These are phyloP conservation scores for Sebastes paucispinis DNA, from an alignment of 2,797 vertebrate genomes.

Conservation along the genomic window DNA sequence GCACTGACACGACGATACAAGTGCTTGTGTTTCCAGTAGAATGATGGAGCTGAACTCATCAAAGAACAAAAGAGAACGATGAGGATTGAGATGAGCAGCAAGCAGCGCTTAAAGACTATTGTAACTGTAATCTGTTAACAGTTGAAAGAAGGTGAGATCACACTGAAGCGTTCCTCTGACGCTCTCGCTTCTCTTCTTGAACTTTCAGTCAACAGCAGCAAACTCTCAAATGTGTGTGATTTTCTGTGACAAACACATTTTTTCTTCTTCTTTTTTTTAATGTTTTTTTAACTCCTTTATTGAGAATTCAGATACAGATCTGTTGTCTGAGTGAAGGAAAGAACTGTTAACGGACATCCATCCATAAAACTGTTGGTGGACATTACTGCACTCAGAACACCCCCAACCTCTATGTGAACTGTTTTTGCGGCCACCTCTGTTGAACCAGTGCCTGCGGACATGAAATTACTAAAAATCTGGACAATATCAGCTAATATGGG, in stretches of 20 bases:
- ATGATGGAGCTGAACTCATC: background rate
- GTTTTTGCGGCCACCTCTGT: background rate
- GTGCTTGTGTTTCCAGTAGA: background rate
- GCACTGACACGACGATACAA: background rate
- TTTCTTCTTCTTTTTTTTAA: background rate
- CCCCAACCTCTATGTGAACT: background rate
- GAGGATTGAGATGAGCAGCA: background rate
- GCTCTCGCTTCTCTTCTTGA: background rate
- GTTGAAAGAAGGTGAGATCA: background rate
- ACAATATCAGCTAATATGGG: background rate
- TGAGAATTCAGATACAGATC: background rate
- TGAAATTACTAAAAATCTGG: background rate
- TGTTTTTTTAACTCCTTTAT: background rate
- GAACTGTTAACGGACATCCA: background rate
- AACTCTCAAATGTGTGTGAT: slow-evolving; percentile 6
- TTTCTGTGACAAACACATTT: background rate
- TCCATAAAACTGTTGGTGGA: background rate
- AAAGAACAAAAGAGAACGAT: background rate
- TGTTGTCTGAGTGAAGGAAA: background rate
- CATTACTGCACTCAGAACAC: background rate
- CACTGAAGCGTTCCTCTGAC: background rate
- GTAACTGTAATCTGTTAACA: background rate
- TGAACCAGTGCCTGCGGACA: background rate
- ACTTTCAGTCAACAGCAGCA: background rate
- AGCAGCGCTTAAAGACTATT: background rate